Percentiles rank a stretch among this genome's conserved stretches.
Conservation (phyloP, 2,888 invertebrate genomes). For the Branchellion lobata region DNA sequence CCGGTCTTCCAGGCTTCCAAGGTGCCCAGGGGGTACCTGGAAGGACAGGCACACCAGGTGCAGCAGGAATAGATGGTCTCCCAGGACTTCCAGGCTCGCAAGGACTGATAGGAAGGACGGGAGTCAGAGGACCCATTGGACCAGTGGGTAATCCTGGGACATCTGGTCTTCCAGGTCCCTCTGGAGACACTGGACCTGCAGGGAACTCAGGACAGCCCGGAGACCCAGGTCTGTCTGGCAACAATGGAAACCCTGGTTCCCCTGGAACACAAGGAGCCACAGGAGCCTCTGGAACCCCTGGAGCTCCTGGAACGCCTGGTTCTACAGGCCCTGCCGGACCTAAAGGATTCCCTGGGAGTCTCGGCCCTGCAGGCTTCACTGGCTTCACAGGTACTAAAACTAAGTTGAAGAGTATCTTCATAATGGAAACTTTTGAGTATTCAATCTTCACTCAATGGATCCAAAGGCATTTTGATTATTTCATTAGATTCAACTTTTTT, state of each 20-base stretch:
- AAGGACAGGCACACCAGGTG: neutral
- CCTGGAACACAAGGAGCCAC: conserved; percentile 57
- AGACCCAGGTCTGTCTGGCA: conserved; percentile 32
- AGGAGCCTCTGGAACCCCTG: conserved; percentile 49
- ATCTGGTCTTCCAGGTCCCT: conserved; percentile 26
- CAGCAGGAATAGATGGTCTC: neutral
- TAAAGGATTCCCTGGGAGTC: conserved; percentile 17
- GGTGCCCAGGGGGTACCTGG: neutral
- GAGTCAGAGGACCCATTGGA: conserved; percentile 5
- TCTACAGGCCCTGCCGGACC: conserved; percentile 28
- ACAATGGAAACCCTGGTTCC: conserved; percentile 54
- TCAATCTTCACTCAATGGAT: too few species aligned
- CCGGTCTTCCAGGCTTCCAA: neutral
- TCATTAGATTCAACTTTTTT: too few species aligned
- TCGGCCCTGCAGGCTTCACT: conserved; percentile 38
- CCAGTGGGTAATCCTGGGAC: neutral
- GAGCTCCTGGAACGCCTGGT: conserved; percentile 48
- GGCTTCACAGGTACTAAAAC: conserved; percentile 39
- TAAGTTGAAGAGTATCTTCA: neutral
- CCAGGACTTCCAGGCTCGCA: neutral
- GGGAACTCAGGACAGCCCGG: conserved; percentile 30
- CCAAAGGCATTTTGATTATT: too few species aligned
- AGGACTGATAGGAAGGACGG: conserved; percentile 13
- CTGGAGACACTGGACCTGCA: conserved; percentile 31
- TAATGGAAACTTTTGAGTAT: neutral